These are phyloP conservation scores for Dicrurus megarhynchus DNA, from an alignment of 2,113 vertebrate species.

Conservation along the genomic window DNA sequence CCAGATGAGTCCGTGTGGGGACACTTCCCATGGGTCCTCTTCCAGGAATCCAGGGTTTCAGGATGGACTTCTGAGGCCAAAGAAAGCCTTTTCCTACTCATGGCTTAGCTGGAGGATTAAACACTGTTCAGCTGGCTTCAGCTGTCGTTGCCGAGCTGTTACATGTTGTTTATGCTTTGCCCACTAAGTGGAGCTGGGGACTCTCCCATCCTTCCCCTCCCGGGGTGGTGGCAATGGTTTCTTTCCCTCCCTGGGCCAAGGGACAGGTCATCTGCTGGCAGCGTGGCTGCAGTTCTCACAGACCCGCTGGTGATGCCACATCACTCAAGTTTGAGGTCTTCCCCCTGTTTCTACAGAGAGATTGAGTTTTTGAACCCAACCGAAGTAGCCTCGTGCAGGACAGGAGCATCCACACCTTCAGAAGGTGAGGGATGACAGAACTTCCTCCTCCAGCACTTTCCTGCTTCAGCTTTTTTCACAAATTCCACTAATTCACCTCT, in stretches of 20 bases:
- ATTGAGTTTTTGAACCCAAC: background rate
- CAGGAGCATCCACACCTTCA: rapidly evolving
- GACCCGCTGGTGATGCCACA: background rate
- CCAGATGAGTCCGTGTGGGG: rapidly evolving
- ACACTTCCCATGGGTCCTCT: background rate
- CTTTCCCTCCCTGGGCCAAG: background rate
- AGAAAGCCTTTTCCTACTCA: background rate
- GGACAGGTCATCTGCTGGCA: background rate
- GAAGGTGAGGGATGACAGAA: background rate
- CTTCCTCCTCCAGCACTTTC: background rate
- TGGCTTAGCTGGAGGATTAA: background rate
- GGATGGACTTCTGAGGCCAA: background rate
- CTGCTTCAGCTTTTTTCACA: background rate
- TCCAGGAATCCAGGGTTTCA: background rate
- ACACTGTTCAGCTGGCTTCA: rapidly evolving
- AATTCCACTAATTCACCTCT: background rate
- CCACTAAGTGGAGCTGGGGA: conserved; percentile 59
- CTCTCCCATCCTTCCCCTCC: background rate
- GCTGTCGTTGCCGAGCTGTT: background rate
- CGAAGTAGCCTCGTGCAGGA: rapidly evolving
- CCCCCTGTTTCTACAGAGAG: background rate
- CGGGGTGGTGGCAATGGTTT: background rate
- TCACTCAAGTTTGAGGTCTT: background rate
- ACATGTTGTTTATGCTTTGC: conserved; percentile 40
- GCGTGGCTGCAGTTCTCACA: background rate